These are phyloP conservation scores for Brachyptera risi DNA, from an alignment of 2,888 invertebrate genomes.

Conservation along the genomic window DNA sequence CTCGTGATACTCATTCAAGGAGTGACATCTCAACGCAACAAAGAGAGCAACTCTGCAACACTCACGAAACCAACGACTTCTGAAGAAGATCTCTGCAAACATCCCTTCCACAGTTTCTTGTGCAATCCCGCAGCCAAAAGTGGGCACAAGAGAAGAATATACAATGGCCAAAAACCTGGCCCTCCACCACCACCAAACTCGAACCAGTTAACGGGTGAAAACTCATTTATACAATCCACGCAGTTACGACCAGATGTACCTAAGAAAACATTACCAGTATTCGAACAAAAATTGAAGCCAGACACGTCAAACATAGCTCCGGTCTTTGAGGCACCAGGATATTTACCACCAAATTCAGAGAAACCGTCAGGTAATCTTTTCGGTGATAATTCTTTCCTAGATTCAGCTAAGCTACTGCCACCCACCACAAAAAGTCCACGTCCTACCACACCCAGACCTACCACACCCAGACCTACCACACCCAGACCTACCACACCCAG, in stretches of 20 bases:
- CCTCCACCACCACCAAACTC: too few species aligned
- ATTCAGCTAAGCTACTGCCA: constrained; percentile 12
- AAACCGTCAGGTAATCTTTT: background rate
- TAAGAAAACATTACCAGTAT: background rate
- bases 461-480: constrained; percentile 25
- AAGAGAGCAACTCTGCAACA: too few species aligned
- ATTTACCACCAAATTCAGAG: background rate
- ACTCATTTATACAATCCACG: constrained; percentile 8
- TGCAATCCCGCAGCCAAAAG: constrained; percentile 36
- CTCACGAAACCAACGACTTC: too few species aligned
- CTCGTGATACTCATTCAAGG: too few species aligned
- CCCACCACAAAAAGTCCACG: constrained; percentile 25
- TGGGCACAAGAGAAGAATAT: constrained; percentile 38
- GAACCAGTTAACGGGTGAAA: constrained; percentile 2
- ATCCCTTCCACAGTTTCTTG: constrained; percentile 29
- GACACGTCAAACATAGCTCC: constrained; percentile 16
- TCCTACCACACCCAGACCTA: constrained; percentile 11
- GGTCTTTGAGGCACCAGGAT: background rate
- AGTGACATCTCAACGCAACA: too few species aligned
- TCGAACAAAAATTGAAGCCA: too few species aligned
- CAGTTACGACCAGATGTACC: background rate
- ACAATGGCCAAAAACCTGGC: constrained; percentile 35
- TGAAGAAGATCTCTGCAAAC: constrained; percentile 28
- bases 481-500: constrained; percentile 28
- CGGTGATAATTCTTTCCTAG: background rate